Evolutionary conservation across 2,888 invertebrate species (phyloP).

Genomic region (Rhamphomyia laevipes): DNA sequence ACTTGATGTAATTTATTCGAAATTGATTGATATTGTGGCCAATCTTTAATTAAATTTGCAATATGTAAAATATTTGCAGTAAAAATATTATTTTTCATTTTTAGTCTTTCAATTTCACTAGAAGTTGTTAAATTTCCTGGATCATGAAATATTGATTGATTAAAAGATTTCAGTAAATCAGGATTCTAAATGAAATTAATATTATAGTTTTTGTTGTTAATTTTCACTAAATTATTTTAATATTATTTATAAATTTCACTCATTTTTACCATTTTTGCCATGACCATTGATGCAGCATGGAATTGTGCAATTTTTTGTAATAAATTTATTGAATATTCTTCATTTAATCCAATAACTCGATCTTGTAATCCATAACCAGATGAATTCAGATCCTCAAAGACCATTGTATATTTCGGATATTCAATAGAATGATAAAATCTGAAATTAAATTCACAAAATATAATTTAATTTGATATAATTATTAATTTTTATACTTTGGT

Average conservation of each 20-base stretch:
- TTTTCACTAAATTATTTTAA: too few species aligned
- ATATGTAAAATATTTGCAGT: neutral
- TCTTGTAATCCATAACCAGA: conserved; percentile 27
- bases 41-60: conserved; percentile 22
- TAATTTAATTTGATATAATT: too few species aligned
- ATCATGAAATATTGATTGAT: conserved; percentile 11
- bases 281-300: conserved; percentile 41
- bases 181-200: conserved; percentile 11
- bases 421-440: conserved; percentile 26
- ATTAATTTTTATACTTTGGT: neutral
- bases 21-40: conserved; percentile 37
- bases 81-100: neutral
- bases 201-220: too few species aligned
- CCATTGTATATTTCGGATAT: conserved; percentile 24
- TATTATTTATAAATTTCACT: neutral
- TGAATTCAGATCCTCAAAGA: conserved; percentile 29
- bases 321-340: conserved; percentile 37
- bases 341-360: conserved; percentile 39
- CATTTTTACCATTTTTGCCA: conserved; percentile 35
- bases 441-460: conserved; percentile 23
- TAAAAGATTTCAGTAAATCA: conserved; percentile 11
- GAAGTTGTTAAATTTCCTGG: neutral
- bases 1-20: conserved; percentile 30
- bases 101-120: neutral
- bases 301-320: conserved; percentile 39